Evolutionary conservation across 2,797 vertebrate genomes (phyloP).

Genomic region (Poeciliopsis paucimaculata): DNA sequence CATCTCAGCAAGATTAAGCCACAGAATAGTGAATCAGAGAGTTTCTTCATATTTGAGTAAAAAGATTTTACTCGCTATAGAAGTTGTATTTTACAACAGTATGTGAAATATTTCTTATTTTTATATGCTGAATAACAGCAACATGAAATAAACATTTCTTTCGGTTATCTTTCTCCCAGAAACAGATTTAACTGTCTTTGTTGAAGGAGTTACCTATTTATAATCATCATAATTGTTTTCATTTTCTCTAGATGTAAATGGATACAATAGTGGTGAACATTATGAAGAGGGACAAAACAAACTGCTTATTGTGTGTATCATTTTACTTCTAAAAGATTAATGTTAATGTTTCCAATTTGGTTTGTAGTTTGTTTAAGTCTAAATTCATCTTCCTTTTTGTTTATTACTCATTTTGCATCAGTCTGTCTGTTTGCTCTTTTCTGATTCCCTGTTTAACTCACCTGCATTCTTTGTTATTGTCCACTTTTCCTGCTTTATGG

Average conservation of each 20-base stretch:
- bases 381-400: neutral
- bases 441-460: neutral
- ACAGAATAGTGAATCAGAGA: neutral
- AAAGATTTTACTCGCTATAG: neutral
- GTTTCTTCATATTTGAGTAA: neutral
- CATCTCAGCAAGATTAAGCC: neutral
- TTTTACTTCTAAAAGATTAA: too few relatives aligned
- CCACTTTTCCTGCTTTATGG: too few relatives aligned
- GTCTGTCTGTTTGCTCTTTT: neutral
- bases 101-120: constrained; percentile 57
- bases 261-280: neutral
- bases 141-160: constrained; percentile 18
- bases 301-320: too few relatives aligned
- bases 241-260: constrained; percentile 10
- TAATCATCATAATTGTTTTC: constrained; percentile 1
- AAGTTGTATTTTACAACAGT: constrained; percentile 35
- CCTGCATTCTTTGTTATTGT: neutral
- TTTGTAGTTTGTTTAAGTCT: neutral
- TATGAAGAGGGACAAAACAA: too few relatives aligned
- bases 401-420: neutral
- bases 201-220: constrained; percentile 9
- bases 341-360: too few relatives aligned
- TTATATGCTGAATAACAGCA: constrained; percentile 16
- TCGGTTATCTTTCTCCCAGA: neutral
- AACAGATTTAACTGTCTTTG: constrained; percentile 1